Evolutionary conservation across 2,797 vertebrate species (phyloP), one percentile per base, ranked within the genome.

Genomic region (Enteromius anoplus): DNA sequence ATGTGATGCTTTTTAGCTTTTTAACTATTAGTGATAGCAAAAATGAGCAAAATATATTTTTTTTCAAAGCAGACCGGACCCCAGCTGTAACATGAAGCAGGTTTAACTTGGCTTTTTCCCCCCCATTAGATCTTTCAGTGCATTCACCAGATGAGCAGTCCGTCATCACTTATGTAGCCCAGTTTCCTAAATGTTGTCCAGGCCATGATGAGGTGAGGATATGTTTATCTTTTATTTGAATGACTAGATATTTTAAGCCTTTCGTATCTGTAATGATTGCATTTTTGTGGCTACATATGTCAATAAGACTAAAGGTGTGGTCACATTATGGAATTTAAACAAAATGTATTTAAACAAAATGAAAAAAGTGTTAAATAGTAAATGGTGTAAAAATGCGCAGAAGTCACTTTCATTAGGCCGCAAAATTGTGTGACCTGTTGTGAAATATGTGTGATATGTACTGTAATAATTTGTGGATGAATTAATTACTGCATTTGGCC

Each of bases 91-190:
- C 21, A 23, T 58, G 11, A 62, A 45, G 17, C 26, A 12, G 7
- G 1, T 45, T 7, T 40, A 40, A 19, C n/a, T n/a, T n/a, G n/a
- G n/a, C 42, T 55, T 15, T 49, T 12, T 9, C 5, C 15, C 9
- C 21, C 9, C 12, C 2, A 26, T 4, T 53, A 86, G 83, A 86
- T 75, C 32, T 75, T 29, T 73, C 53, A 89, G 83, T 93, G 95
- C 66, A 92, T 64, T 93, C 94, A 1, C 97, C 96, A 0, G 97
- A 98, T 19, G 96, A 97, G 81, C 95, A 95, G 86, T 98, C 96
- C n/a, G 92, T 98, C 77, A 95, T 98, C 88, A 97, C 96, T 0
- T 98, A 98, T 0, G 94, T 97, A 88, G 96, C 97, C 0, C 95
- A 97, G 88, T 97, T 98, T 89, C 93, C 96, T 85, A 91, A 95